phyloP scores from a whole-genome alignment of 2,888 invertebrate genomes.

The Idaea dimidiata region DNA sequence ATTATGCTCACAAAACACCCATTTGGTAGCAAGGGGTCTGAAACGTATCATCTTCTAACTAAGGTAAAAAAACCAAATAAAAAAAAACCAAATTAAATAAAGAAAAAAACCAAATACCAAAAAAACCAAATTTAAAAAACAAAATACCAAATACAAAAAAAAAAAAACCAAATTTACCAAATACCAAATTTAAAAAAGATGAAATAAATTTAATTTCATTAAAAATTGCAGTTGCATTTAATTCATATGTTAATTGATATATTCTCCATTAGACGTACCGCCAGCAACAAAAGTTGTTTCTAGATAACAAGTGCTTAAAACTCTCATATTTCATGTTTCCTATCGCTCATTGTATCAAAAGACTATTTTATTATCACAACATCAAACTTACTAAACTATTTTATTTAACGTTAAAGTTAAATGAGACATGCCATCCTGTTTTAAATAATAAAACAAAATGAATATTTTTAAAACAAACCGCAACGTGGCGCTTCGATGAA shows the following conservation, averaged over 20 bases:
- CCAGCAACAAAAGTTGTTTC: neutral
- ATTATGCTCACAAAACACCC: no score
- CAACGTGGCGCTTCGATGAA: conserved; percentile 1
- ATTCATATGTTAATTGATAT: no score
- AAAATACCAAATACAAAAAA: no score
- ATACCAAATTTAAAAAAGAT: no score
- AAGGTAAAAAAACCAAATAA: no score
- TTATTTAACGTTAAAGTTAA: neutral
- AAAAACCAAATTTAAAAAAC: no score
- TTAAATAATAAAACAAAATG: neutral
- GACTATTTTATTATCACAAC: neutral
- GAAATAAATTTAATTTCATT: no score
- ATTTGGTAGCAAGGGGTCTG: no score
- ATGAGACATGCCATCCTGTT: neutral
- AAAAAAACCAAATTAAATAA: no score
- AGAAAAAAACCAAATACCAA: no score
- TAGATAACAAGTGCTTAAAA: neutral
- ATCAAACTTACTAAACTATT: neutral
- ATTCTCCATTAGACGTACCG: neutral
- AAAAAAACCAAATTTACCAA: no score
- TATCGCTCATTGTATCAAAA: neutral
- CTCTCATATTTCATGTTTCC: neutral
- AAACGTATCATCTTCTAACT: neutral
- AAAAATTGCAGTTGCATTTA: no score
- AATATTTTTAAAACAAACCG: neutral